Conservation (phyloP, 1,140 invertebrate genomes). For the Bactericera cockerelli region DNA sequence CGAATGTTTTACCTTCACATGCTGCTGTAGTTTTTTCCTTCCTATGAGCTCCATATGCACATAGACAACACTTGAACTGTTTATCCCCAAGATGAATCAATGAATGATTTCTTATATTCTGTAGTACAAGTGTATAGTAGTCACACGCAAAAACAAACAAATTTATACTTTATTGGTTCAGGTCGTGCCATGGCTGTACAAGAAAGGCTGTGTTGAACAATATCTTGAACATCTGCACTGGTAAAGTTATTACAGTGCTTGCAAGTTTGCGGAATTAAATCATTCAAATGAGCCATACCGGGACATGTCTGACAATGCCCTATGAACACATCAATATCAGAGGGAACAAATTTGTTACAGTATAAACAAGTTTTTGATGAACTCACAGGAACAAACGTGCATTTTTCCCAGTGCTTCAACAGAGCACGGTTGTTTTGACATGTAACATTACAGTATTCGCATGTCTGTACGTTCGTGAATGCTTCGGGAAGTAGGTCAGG, state of each 20-base stretch:
- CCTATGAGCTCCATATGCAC: background rate
- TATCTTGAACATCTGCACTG: background rate
- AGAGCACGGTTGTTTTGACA: too few species aligned
- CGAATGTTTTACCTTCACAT: background rate
- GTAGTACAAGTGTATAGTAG: conserved; percentile 30
- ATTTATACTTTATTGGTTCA: background rate
- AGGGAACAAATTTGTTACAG: too few species aligned
- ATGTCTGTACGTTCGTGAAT: too few species aligned
- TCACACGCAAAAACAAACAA: background rate
- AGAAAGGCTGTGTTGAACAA: background rate
- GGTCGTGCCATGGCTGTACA: background rate
- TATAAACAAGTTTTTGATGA: too few species aligned
- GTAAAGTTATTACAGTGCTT: background rate
- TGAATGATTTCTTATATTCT: conserved; percentile 20
- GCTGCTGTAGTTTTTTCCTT: background rate
- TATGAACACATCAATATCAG: too few species aligned
- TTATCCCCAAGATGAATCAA: conserved; percentile 17
- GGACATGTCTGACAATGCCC: too few species aligned
- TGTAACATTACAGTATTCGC: too few species aligned
- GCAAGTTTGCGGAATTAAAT: too few species aligned
- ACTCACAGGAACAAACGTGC: too few species aligned
- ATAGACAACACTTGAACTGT: conserved; percentile 13
- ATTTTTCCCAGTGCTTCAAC: too few species aligned
- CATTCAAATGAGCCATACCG: too few species aligned
- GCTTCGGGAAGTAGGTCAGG: too few species aligned